These are phyloP conservation scores for Cyclopterus lumpus DNA, from an alignment of 2,797 vertebrate species.

Conservation along the genomic window DNA sequence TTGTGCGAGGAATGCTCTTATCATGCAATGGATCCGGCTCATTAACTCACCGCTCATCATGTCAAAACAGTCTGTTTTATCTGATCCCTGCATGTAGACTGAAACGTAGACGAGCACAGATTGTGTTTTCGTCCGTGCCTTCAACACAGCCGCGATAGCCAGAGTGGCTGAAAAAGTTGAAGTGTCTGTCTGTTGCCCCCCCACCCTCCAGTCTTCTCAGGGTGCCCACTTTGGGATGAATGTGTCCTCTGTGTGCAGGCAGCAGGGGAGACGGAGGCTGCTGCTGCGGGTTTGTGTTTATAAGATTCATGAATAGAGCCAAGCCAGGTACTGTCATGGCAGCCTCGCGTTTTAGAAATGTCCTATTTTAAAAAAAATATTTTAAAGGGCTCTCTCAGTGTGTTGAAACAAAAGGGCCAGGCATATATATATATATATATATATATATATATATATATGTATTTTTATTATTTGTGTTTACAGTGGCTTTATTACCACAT, in stretches of 20 bases:
- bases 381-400: background rate
- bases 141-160: constrained; percentile 53
- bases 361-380: constrained; percentile 37
- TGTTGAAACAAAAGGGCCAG: constrained; percentile 6
- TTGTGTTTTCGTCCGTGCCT: constrained; percentile 46
- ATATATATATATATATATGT: too few relatives aligned
- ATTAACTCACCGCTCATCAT: constrained; percentile 63
- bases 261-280: constrained; percentile 61
- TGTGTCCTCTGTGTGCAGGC: constrained; percentile 80
- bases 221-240: constrained; percentile 79
- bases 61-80: constrained; percentile 71
- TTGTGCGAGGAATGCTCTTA: constrained; percentile 59
- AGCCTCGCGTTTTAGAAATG: constrained; percentile 30
- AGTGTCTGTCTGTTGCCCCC: constrained; percentile 55
- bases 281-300: constrained; percentile 64
- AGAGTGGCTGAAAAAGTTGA: constrained; percentile 65
- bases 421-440: background rate
- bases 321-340: constrained; percentile 67
- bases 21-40: constrained; percentile 56
- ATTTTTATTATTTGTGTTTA: background rate
- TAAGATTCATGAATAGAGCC: constrained; percentile 62
- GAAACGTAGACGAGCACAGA: constrained; percentile 14
- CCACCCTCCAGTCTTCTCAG: constrained; percentile 43
- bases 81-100: constrained; percentile 47
- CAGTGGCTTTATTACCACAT: constrained; percentile 37